These are phyloP conservation scores for Tenthredo distinguenda DNA, from an alignment of 2,888 invertebrate species.

Conservation along the genomic window DNA sequence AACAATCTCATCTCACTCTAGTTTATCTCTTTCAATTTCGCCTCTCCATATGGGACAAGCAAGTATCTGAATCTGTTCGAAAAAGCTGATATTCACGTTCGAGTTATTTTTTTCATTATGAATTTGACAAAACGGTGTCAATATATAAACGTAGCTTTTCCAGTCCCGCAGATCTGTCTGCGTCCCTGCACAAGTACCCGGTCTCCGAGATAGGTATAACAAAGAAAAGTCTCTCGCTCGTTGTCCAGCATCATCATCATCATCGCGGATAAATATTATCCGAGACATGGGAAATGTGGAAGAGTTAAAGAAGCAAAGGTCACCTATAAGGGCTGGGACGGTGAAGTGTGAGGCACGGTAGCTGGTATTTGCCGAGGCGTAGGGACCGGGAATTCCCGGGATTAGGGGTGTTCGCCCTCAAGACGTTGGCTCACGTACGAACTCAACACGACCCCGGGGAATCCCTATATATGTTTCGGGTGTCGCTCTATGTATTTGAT, in stretches of 20 bases:
- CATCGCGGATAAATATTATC: constrained; percentile 34
- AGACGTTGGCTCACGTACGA: constrained; percentile 67
- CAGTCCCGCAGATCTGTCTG: neutral
- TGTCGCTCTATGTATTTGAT: constrained; percentile 23
- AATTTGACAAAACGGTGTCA: neutral
- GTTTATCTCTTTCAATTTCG: neutral
- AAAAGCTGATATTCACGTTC: neutral
- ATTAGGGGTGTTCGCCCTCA: constrained; percentile 50
- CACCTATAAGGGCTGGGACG: neutral
- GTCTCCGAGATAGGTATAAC: neutral
- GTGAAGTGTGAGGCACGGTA: constrained; percentile 20
- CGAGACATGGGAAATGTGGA: constrained; percentile 7
- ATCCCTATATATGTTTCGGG: constrained; percentile 42
- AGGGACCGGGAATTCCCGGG: constrained; percentile 45
- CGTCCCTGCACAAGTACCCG: neutral
- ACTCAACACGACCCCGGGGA: constrained; percentile 70
- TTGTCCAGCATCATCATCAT: neutral
- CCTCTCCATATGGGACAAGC: neutral
- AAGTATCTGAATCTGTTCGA: neutral
- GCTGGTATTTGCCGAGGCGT: constrained; percentile 42
- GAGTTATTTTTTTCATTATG: neutral
- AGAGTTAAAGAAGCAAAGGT: constrained; percentile 32
- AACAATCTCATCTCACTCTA: neutral
- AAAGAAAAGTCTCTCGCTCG: neutral
- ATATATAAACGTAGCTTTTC: neutral